Evolutionary conservation across 2,888 invertebrate genomes (phyloP).

Genomic region (Ariolimax columbianus): DNA sequence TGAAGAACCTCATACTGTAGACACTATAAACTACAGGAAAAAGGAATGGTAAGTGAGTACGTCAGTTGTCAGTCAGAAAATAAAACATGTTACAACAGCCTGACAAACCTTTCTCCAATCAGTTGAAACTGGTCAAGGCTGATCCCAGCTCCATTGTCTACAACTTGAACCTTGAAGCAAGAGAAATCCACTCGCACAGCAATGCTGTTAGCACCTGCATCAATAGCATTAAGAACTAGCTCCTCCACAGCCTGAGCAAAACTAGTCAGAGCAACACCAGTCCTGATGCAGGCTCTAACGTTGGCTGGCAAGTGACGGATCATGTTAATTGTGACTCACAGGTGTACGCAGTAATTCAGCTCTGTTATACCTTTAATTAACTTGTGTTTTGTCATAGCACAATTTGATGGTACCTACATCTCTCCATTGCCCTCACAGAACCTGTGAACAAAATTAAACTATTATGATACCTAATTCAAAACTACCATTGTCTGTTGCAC

Average conservation of each 20-base stretch:
- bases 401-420: too few relatives aligned
- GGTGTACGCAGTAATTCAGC: too few relatives aligned
- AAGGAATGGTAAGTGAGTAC: too few relatives aligned
- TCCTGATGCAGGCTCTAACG: slow-evolving; percentile 72
- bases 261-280: slow-evolving; percentile 82
- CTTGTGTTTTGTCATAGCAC: too few relatives aligned
- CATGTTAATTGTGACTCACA: slow-evolving; percentile 2
- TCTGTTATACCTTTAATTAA: too few relatives aligned
- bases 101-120: slow-evolving; percentile 82
- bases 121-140: slow-evolving; percentile 81
- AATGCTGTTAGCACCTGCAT: slow-evolving; percentile 85
- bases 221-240: slow-evolving; percentile 85
- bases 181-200: slow-evolving; percentile 84
- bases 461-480: too few relatives aligned
- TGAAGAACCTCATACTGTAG: too few relatives aligned
- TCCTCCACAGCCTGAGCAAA: slow-evolving; percentile 84
- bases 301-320: slow-evolving; percentile 39
- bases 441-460: too few relatives aligned
- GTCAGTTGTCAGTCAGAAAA: too few relatives aligned
- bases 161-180: slow-evolving; percentile 84
- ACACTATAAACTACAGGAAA: too few relatives aligned
- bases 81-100: not conserved
- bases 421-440: too few relatives aligned
- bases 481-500: too few relatives aligned
- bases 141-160: slow-evolving; percentile 88